Evolutionary conservation across 2,797 vertebrate species (phyloP).

Genomic region (Anabacerthia variegaticeps): DNA sequence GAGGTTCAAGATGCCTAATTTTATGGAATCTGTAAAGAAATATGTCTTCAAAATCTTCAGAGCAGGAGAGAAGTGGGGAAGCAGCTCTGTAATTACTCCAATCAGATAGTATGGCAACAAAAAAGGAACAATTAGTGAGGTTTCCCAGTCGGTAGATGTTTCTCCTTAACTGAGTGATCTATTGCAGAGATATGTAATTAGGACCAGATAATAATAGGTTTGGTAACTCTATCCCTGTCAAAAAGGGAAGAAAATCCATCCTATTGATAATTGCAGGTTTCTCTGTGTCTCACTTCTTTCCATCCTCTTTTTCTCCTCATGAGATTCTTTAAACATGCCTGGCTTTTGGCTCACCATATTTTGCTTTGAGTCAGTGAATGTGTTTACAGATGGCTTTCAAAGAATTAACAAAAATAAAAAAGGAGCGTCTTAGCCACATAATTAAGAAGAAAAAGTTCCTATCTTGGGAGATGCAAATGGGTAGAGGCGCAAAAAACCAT

Average conservation of each 20-base stretch:
- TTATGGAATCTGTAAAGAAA: conserved; percentile 43
- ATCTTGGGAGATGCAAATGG: background rate
- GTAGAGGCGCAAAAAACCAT: background rate
- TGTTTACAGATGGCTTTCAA: background rate
- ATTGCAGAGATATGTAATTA: conserved; percentile 78
- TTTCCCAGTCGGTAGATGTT: conserved; percentile 70
- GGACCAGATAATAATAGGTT: conserved; percentile 73
- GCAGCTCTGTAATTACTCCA: conserved; percentile 71
- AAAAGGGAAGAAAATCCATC: conserved; percentile 74
- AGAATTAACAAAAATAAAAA: background rate
- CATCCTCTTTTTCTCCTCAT: conserved; percentile 2
- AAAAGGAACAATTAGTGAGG: conserved; percentile 69
- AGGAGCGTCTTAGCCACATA: no score
- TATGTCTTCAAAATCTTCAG: conserved; percentile 32
- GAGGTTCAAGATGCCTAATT: background rate
- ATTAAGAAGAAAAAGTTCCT: background rate
- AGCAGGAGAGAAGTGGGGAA: conserved; percentile 27
- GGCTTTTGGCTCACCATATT: conserved; percentile 1
- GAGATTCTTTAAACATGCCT: conserved; percentile 33
- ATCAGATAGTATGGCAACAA: conserved; percentile 68
- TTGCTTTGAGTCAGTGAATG: background rate
- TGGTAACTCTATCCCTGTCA: conserved; percentile 65
- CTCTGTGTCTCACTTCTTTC: conserved; percentile 43
- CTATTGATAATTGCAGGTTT: conserved; percentile 78
- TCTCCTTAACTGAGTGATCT: conserved; percentile 65